Percentiles rank a stretch among this genome's conserved stretches.
Conservation (phyloP, 2,113 vertebrate genomes). For the Plotosus lineatus region DNA sequence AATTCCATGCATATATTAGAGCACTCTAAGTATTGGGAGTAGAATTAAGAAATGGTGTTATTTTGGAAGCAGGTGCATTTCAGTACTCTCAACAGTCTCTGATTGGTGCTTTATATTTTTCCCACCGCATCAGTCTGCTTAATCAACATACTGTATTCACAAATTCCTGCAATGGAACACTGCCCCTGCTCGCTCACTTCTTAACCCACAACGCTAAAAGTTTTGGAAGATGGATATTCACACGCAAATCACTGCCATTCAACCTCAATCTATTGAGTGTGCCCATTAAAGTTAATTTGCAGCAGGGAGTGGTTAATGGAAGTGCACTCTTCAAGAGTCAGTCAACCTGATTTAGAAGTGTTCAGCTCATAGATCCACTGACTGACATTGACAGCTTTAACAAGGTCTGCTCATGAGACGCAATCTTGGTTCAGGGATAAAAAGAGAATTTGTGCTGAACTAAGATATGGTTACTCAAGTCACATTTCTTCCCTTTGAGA, state of each 20-base stretch:
- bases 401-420: slow-evolving; percentile 63
- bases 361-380: slow-evolving; percentile 71
- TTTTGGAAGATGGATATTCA: slow-evolving; percentile 73
- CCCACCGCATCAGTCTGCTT: slow-evolving; percentile 29
- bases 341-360: slow-evolving; percentile 77
- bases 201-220: slow-evolving; percentile 59
- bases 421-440: not conserved
- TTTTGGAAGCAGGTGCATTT: not conserved
- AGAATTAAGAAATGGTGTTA: not conserved
- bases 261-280: slow-evolving; percentile 69
- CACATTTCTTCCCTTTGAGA: not conserved
- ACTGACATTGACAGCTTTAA: slow-evolving; percentile 73
- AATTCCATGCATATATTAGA: slow-evolving; percentile 11
- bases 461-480: not conserved
- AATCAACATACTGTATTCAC: slow-evolving; percentile 37
- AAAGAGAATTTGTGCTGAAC: slow-evolving; percentile 8
- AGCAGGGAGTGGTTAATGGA: slow-evolving; percentile 78
- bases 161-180: slow-evolving; percentile 27
- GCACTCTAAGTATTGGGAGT: not conserved
- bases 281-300: slow-evolving; percentile 79
- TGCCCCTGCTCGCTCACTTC: not conserved
- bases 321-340: slow-evolving; percentile 75
- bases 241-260: slow-evolving; percentile 75
- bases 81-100: not conserved
- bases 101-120: not conserved